phyloP scores from a whole-genome alignment of 2,797 vertebrate genomes.

The Eulemur rubriventer region DNA sequence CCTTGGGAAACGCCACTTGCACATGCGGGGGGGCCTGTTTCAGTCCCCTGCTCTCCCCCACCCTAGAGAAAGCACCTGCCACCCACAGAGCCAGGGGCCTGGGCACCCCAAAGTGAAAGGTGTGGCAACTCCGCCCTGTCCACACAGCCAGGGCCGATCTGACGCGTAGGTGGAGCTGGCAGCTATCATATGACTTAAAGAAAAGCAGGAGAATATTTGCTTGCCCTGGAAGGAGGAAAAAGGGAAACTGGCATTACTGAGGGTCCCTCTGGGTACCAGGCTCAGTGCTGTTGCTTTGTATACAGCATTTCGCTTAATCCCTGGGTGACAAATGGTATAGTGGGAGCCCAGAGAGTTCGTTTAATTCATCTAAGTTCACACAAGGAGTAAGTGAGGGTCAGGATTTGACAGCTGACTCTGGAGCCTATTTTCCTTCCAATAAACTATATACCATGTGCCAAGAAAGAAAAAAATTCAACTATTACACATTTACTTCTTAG shows the following conservation, averaged over 20 bases:
- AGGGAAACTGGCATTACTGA: not conserved
- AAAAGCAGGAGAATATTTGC: not conserved
- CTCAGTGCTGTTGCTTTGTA: not conserved
- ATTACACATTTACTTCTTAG: not conserved
- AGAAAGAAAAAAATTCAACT: not conserved
- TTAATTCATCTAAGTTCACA: not conserved
- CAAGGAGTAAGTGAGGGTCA: not conserved
- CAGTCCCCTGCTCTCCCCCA: not conserved
- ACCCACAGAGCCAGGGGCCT: not conserved
- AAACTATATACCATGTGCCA: not conserved
- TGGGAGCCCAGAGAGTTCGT: not conserved
- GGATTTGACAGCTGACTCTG: not conserved
- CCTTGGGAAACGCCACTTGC: not conserved
- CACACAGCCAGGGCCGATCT: too few relatives aligned
- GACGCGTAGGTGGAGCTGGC: not conserved
- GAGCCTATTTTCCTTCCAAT: not conserved
- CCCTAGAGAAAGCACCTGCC: not conserved
- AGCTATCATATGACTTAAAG: not conserved
- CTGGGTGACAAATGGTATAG: not conserved
- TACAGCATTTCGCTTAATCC: not conserved
- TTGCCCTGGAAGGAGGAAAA: not conserved
- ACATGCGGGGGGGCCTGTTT: not conserved
- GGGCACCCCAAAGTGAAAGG: not conserved
- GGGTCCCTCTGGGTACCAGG: not conserved
- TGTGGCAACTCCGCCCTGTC: too few relatives aligned